A percentile compares a stretch with the other conserved stretches of the same genome.
phyloP scores from a whole-genome alignment of 2,113 vertebrate genomes.

The Phrynocephalus versicolor region DNA sequence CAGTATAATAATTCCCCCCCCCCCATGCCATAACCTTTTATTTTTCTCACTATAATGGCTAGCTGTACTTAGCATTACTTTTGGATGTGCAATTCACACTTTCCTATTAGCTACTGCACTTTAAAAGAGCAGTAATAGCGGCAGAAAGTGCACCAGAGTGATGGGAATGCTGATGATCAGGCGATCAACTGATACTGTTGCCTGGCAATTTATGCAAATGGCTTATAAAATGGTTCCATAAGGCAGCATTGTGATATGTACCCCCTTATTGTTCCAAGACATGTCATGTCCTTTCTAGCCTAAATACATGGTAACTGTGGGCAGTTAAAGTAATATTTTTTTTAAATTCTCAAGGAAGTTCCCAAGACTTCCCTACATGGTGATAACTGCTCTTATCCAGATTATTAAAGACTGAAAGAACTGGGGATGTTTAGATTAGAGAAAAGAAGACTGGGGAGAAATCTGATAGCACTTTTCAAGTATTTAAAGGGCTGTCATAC shows the following conservation, averaged over 20 bases:
- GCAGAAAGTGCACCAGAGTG: background rate
- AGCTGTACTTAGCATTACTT: background rate
- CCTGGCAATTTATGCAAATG: background rate
- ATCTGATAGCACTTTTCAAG: no score
- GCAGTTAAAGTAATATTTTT: background rate
- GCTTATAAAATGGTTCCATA: background rate
- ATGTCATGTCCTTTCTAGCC: background rate
- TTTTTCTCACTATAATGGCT: background rate
- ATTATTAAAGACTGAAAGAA: constrained; percentile 2
- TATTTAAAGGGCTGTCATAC: no score
- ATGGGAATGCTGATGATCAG: constrained; percentile 5
- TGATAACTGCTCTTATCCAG: background rate
- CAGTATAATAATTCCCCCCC: background rate
- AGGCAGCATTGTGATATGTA: background rate
- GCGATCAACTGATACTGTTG: background rate
- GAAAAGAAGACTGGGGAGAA: no score
- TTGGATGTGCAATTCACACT: background rate
- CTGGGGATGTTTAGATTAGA: no score
- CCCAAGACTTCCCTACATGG: background rate
- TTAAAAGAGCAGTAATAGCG: constrained; percentile 10
- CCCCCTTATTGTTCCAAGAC: background rate
- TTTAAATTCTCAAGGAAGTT: background rate
- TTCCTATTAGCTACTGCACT: background rate
- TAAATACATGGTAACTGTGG: background rate
- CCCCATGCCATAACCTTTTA: background rate